These are phyloP conservation scores for Muntiacus reevesi DNA, from an alignment of 2,113 vertebrate species.

Conservation along the genomic window DNA sequence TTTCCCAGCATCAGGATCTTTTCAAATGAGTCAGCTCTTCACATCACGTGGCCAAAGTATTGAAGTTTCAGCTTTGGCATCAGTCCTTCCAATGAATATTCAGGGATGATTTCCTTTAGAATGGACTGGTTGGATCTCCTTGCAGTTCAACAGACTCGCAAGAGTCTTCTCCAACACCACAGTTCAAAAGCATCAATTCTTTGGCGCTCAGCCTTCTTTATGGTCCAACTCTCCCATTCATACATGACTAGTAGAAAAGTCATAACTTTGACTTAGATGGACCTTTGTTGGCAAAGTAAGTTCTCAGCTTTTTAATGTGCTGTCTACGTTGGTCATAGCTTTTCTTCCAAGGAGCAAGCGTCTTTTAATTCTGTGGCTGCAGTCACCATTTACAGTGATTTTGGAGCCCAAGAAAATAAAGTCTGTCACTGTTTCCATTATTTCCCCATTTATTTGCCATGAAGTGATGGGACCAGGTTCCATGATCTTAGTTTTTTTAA, in stretches of 20 bases:
- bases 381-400: neutral
- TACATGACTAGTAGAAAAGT: neutral
- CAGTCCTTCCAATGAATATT: neutral
- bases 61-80: neutral
- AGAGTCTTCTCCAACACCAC: neutral
- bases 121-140: neutral
- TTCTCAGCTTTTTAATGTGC: neutral
- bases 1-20: neutral
- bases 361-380: neutral
- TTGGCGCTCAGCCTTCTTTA: neutral
- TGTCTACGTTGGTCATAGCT: neutral
- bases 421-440: neutral
- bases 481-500: neutral
- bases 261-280: neutral
- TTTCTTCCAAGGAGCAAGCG: neutral
- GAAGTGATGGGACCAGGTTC: neutral
- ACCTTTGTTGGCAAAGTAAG: neutral
- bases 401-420: neutral
- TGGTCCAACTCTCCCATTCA: neutral
- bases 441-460: neutral
- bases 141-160: neutral
- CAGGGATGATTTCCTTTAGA: neutral
- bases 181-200: neutral
- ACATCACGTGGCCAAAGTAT: neutral
- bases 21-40: neutral